Evolutionary conservation across 2,113 vertebrate genomes (phyloP), one percentile per base, ranked within the genome.

Genomic region (Otolemur garnettii): DNA sequence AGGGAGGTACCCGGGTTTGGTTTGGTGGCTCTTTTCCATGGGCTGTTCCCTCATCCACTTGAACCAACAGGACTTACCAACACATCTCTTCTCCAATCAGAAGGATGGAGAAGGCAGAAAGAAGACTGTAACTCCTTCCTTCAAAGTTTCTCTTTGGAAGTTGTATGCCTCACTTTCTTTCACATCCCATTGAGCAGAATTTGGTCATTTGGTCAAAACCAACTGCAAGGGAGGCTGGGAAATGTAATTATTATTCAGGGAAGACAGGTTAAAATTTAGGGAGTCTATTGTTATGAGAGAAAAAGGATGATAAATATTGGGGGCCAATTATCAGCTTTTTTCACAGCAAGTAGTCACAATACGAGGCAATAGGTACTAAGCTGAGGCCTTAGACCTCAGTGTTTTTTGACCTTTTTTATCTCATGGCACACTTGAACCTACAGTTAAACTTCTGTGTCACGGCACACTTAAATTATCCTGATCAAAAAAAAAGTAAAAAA

Each of bases 131-230:
- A 57, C 12, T 21, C 0, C 24, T 72, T 14, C 74, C 82, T 78
- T 95, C 57, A 64, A 7, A 82, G n/a, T 21, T 93, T 86, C 55
- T 93, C 50, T 38, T 45, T 91, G 35, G 26, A 84, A 30, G n/a
- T 87, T 87, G 9, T 22, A 18, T 50, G 2, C 22, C n/a, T 95
- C 71, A 66, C 45, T 75, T 86, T 82, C 59, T 93, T 74, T 92
- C 28, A 94, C 45, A 94, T 33, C 30, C 35, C 19, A 38, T 71
- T 57, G 53, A 79, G 24, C 87, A 19, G 42, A 53, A 93, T 93
- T 78, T 80, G 50, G 59, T 92, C 42, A 83, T 35, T 53, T 87
- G n/a, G 13, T 12, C 55, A 89, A 30, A 92, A 19, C 33, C 83
- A 53, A 62, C 35, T 81, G 26, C 17, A 87, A 71, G 6, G 75